Conservation (phyloP, 2,797 vertebrate genomes). For the Galagoides demidoff region DNA sequence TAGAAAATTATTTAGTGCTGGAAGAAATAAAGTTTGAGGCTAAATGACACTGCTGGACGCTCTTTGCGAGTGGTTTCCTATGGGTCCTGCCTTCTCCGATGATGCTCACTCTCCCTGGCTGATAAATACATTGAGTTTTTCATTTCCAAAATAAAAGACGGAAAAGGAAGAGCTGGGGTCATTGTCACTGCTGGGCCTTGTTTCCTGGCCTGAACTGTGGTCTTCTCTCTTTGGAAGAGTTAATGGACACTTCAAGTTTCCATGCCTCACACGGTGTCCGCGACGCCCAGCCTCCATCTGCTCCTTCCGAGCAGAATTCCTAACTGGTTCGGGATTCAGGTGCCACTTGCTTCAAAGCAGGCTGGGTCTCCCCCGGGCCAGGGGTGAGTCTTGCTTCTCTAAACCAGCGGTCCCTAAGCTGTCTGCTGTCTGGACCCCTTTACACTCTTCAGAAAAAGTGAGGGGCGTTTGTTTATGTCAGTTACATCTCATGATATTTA, state of each 20-base stretch:
- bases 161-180: fast-evolving
- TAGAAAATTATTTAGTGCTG: not conserved
- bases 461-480: not conserved
- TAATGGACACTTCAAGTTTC: not conserved
- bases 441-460: not conserved
- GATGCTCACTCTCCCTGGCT: not conserved
- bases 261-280: not conserved
- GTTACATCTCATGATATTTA: not conserved
- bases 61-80: not conserved
- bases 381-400: not conserved
- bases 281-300: fast-evolving
- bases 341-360: not conserved
- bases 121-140: not conserved
- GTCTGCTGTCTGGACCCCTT: not conserved
- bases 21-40: not conserved
- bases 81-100: not conserved
- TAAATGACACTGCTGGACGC: not conserved
- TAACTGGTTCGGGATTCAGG: not conserved
- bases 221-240: not conserved
- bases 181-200: not conserved
- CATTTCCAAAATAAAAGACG: not conserved
- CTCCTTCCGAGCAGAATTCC: not conserved
- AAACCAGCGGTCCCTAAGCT: not conserved
- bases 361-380: not conserved
- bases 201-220: not conserved